Conservation (phyloP, 2,113 vertebrate genomes). For the Ptychochromis oligacanthus region DNA sequence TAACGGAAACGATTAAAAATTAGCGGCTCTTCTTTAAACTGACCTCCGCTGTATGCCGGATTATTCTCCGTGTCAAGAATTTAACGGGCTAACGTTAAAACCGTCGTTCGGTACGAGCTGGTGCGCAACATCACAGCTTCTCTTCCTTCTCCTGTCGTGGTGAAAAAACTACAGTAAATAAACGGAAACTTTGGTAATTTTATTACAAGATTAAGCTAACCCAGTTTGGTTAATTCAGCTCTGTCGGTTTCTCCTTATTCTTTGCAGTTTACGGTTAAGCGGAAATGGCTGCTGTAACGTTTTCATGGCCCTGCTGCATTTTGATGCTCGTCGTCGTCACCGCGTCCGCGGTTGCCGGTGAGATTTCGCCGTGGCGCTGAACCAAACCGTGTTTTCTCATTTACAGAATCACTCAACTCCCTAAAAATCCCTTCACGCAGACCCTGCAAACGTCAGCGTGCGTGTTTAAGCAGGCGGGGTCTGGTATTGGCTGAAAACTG, state of each 20-base stretch:
- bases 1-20: neutral
- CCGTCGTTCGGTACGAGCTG: neutral
- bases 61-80: neutral
- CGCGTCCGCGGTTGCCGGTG: neutral
- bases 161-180: neutral
- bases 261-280: neutral
- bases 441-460: neutral
- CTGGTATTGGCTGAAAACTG: fast-evolving
- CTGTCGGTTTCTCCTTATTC: neutral
- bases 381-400: neutral
- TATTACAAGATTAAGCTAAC: neutral
- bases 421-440: fast-evolving
- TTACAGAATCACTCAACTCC: fast-evolving
- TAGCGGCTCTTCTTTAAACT: neutral
- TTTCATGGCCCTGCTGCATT: neutral
- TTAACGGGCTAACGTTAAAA: neutral
- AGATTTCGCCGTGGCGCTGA: neutral
- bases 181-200: neutral
- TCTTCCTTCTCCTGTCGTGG: neutral
- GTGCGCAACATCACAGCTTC: neutral
- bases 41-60: fast-evolving
- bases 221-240: neutral
- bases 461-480: neutral
- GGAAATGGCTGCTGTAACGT: neutral
- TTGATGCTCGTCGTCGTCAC: neutral